phyloP scores from a whole-genome alignment of 2,113 vertebrate genomes.

The Bubo scandiacus region DNA sequence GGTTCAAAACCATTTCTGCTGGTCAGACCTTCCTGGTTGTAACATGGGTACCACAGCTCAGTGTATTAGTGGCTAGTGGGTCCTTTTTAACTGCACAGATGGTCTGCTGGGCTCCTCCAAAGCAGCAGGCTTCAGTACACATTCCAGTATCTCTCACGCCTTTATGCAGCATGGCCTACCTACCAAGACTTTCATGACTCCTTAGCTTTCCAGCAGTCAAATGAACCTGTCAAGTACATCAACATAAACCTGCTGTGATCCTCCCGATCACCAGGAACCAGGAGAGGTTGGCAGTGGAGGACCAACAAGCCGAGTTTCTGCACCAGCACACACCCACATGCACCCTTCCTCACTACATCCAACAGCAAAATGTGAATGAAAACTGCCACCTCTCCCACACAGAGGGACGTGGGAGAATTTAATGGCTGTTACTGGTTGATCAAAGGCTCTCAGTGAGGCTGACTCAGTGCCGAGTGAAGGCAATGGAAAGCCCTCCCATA shows the following conservation, averaged over 20 bases:
- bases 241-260: background rate
- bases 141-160: background rate
- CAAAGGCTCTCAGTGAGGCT: conserved; percentile 28
- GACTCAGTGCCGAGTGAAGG: conserved; percentile 4
- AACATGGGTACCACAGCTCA: background rate
- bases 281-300: fast-evolving
- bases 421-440: background rate
- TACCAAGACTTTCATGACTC: background rate
- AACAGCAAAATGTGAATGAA: background rate
- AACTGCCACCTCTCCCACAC: background rate
- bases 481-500: conserved; percentile 38
- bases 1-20: background rate
- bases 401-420: background rate
- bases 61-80: fast-evolving
- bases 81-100: background rate
- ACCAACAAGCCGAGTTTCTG: background rate
- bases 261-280: background rate
- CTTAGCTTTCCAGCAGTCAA: background rate
- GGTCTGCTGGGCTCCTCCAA: background rate
- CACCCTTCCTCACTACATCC: background rate
- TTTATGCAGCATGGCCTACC: background rate
- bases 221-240: background rate
- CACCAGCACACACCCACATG: background rate
- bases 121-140: background rate
- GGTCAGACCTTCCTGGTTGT: background rate